Evolutionary conservation across 1,140 invertebrate genomes (phyloP).

Genomic region (Metopolophium dirhodum): DNA sequence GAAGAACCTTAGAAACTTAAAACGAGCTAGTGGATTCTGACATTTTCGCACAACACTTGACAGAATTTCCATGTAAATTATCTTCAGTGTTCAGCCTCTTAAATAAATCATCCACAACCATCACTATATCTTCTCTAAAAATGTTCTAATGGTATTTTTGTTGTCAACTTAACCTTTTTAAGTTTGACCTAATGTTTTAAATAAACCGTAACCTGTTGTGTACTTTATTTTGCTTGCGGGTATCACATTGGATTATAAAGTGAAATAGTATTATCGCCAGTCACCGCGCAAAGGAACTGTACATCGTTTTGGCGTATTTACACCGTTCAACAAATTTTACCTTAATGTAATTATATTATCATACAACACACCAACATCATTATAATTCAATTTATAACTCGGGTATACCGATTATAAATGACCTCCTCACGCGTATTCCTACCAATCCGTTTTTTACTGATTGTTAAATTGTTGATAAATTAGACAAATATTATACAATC

Average conservation of each 20-base stretch:
- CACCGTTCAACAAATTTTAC: neutral
- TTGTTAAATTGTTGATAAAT: neutral
- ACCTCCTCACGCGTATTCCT: too few species aligned
- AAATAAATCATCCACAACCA: constrained; percentile 14
- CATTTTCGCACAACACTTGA: constrained; percentile 27
- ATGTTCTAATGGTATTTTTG: neutral
- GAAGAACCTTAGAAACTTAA: constrained; percentile 39
- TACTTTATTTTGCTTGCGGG: neutral
- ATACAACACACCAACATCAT: neutral
- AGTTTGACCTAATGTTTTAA: neutral
- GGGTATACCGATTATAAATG: neutral
- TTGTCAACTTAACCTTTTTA: neutral
- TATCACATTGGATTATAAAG: neutral
- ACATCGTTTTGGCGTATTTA: neutral
- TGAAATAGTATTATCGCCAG: neutral
- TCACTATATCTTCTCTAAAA: neutral
- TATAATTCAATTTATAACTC: neutral
- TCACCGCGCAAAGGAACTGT: neutral
- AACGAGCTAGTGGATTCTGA: constrained; percentile 29
- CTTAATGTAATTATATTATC: neutral
- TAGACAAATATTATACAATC: neutral
- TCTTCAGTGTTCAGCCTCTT: neutral
- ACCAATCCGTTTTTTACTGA: neutral
- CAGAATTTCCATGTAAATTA: constrained; percentile 42
- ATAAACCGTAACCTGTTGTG: neutral